phyloP scores from a whole-genome alignment of 2,113 vertebrate species.

The Theristicus caerulescens region DNA sequence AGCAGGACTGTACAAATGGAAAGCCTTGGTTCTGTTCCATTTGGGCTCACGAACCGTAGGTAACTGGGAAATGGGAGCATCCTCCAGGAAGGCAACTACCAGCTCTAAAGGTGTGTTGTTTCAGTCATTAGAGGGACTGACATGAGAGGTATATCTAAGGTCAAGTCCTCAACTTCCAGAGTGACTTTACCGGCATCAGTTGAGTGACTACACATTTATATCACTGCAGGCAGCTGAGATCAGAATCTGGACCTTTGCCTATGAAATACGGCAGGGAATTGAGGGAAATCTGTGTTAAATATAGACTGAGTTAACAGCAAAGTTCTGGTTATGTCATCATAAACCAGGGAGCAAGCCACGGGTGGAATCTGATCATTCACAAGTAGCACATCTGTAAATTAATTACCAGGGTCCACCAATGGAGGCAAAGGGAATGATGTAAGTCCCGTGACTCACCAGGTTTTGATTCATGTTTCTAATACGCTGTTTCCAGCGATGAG shows the following conservation, averaged over 20 bases:
- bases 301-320: conserved; percentile 25
- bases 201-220: background rate
- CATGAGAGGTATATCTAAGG: background rate
- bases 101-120: background rate
- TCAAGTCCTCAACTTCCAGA: background rate
- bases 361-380: conserved; percentile 49
- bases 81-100: background rate
- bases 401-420: conserved; percentile 32
- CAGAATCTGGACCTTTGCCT: conserved; percentile 47
- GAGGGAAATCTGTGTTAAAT: conserved; percentile 52
- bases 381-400: conserved; percentile 51
- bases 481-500: background rate
- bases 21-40: background rate
- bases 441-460: conserved; percentile 30
- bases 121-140: background rate
- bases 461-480: background rate
- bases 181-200: background rate
- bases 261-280: background rate
- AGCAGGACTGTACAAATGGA: background rate
- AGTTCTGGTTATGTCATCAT: conserved; percentile 61
- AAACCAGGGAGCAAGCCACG: background rate
- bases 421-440: conserved; percentile 16
- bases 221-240: conserved; percentile 11
- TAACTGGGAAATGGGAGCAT: background rate
- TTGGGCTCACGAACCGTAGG: background rate